Evolutionary conservation across 2,888 invertebrate species (phyloP).

Genomic region (Megaustenia siamemsis): DNA sequence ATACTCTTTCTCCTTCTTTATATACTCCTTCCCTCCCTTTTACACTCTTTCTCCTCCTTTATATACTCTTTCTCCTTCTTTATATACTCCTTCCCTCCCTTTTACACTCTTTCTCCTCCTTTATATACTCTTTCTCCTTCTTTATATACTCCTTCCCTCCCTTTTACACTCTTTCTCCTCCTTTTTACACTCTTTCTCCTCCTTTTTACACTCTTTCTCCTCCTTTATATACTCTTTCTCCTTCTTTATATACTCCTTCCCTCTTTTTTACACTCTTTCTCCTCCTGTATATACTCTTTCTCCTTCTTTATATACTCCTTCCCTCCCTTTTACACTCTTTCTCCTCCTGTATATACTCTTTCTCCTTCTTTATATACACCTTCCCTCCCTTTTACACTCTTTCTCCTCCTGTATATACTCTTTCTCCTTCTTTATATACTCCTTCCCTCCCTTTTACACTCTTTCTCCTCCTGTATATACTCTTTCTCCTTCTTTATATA

Average conservation of each 20-base stretch:
- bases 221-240: too few species aligned
- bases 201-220: background rate
- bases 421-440: background rate
- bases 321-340: too few species aligned
- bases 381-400: background rate
- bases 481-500: background rate
- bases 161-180: background rate
- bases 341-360: too few species aligned
- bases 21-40: too few species aligned
- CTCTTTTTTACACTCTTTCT: background rate
- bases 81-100: background rate
- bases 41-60: too few species aligned
- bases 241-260: too few species aligned
- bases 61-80: background rate
- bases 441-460: background rate
- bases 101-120: background rate
- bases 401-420: background rate
- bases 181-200: slow-evolving; percentile 5
- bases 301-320: background rate
- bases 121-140: background rate
- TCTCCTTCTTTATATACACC: background rate
- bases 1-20: too few species aligned
- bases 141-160: background rate
- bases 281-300: background rate
- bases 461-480: background rate